Base-by-base conservation (phyloP, 2,113 vertebrate species). In the Petrocephalus microphthalmus region DNA sequence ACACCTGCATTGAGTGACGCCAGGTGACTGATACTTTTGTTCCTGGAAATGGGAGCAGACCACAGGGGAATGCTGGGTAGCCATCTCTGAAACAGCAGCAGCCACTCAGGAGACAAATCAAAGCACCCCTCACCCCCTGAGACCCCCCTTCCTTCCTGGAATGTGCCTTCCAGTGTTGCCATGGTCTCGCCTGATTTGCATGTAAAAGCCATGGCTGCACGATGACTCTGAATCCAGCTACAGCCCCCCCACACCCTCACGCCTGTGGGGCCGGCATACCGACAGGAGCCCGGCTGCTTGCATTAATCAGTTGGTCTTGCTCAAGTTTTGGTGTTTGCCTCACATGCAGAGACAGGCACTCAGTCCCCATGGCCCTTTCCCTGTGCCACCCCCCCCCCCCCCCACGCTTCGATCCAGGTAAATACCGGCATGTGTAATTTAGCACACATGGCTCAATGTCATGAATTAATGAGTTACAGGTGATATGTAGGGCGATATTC, bases 101-200 rank as follows among this genome's bases (percentile, higher is more conserved):
- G 82, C 3, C 45, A 51, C n/a, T 15, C 82, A 25, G 82, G 47
- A 84, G 47, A 78, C 7, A 19, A 52, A 84, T 84, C 22, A 84
- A 51, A 84, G 45, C n/a, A 52, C 49, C 82, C 45, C 45, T 51
- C 82, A 13, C 45, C 71, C 71, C 71, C 15, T 42, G 15, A 78
- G 13, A 78, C 71, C 25, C 67, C 13, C 67, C 71, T 15, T 19
- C 71, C 82, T 7, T 8, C 0, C 19, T 84, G 82, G 82, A 84
- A 84, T 84, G 82, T 84, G 82, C 42, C 19, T 25, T 84, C 45
- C 82, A 84, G 10, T 51, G 82, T 84, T 52, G n/a, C 82, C 49
- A 84, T 52, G 82, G 45, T 52, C 82, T n/a, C 25, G 22, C 45
- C 49, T 52, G 42, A 84, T 84, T 84, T 84, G 22, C 82, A 84